Evolutionary conservation across 2,888 invertebrate genomes (phyloP).

Genomic region (Pollenia labialis): DNA sequence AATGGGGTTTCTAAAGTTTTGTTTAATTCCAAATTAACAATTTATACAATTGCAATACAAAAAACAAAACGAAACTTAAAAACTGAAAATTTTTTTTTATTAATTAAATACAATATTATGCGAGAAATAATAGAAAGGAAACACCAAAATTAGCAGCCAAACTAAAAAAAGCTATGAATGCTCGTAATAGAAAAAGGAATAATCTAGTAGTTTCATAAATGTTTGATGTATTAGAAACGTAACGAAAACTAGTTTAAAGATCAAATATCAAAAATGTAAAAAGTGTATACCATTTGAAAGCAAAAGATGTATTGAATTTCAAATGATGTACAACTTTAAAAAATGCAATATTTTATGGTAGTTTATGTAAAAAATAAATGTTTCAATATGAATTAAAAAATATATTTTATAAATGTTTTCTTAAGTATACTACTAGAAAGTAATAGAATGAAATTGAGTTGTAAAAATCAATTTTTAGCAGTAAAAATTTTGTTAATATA

Average conservation of each 20-base stretch:
- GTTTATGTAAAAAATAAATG: constrained; percentile 50
- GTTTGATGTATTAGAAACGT: constrained; percentile 68
- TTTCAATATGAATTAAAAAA: constrained; percentile 38
- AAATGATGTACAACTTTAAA: constrained; percentile 11
- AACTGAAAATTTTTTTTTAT: too few relatives aligned
- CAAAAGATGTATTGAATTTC: not conserved
- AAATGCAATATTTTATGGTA: constrained; percentile 70
- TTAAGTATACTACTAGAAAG: constrained; percentile 11
- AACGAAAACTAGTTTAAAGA: constrained; percentile 48
- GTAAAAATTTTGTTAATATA: too few relatives aligned
- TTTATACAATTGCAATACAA: too few relatives aligned
- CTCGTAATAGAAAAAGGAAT: constrained; percentile 8
- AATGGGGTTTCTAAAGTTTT: too few relatives aligned
- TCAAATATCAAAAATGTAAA: constrained; percentile 4
- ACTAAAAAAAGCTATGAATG: constrained; percentile 4
- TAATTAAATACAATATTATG: constrained; percentile 4
- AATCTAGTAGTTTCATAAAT: constrained; percentile 59
- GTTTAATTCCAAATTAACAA: too few relatives aligned
- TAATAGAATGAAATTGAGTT: too few relatives aligned
- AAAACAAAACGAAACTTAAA: not conserved
- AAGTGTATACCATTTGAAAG: constrained; percentile 15
- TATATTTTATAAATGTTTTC: constrained; percentile 68
- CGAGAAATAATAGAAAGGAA: constrained; percentile 20
- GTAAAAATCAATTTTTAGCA: too few relatives aligned
- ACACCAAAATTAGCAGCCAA: constrained; percentile 52